phyloP scores from a whole-genome alignment of 1,140 invertebrate species.

The Diprion similis region DNA sequence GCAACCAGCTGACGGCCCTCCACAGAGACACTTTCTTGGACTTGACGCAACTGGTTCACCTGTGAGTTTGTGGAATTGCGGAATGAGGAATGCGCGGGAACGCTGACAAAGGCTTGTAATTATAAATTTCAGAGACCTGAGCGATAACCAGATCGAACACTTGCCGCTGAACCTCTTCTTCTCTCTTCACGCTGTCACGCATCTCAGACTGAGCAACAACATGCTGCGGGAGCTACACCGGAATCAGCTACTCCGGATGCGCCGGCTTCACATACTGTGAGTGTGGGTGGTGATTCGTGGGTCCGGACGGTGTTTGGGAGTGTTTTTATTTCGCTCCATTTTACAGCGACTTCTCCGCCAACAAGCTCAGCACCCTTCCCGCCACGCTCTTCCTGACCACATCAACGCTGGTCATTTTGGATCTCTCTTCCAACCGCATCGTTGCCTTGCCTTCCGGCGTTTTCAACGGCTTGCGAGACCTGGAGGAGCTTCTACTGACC shows the following conservation, averaged over 20 bases:
- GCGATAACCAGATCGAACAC: conserved; percentile 80
- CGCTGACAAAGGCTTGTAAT: conserved; percentile 12
- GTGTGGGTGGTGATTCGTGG: conserved; percentile 24
- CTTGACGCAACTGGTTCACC: conserved; percentile 70
- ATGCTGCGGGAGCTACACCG: conserved; percentile 71
- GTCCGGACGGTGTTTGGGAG: neutral
- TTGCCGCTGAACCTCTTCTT: conserved; percentile 77
- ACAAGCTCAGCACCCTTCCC: conserved; percentile 69
- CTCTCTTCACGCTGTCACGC: conserved; percentile 72
- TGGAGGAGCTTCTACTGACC: conserved; percentile 64
- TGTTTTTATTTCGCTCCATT: conserved; percentile 16
- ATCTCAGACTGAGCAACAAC: conserved; percentile 79
- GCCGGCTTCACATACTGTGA: conserved; percentile 71
- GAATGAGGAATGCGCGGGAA: neutral
- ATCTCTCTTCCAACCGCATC: conserved; percentile 61
- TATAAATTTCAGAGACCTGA: conserved; percentile 68
- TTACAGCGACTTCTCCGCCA: conserved; percentile 74
- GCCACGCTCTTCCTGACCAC: conserved; percentile 55
- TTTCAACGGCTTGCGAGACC: conserved; percentile 48
- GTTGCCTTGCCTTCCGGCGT: conserved; percentile 45
- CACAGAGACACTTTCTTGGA: conserved; percentile 78
- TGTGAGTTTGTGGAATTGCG: conserved; percentile 55
- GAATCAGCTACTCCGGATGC: conserved; percentile 70
- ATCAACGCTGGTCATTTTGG: conserved; percentile 52
- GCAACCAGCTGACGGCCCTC: conserved; percentile 74